Evolutionary conservation across 2,797 vertebrate genomes (phyloP), one percentile per base, ranked within the genome.

Genomic region (Eospalax fontanierii): DNA sequence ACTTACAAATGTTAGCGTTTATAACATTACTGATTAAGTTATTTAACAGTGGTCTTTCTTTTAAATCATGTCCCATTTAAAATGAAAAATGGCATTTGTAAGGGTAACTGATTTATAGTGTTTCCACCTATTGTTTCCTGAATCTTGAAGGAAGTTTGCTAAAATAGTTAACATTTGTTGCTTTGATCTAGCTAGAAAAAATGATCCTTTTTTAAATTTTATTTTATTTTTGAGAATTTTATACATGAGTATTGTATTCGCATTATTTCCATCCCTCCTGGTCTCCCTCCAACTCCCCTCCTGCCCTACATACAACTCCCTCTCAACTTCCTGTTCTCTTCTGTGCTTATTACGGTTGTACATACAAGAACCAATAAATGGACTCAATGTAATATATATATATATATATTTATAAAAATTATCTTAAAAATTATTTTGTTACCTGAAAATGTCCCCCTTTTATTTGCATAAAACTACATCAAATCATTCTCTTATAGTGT

Each of bases 41-140:
- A 14, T 73, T 63, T 78, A 89, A 57, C 10, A 54, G 40, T 63
- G 50, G 4, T 35, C 19, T 54, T 79, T 57, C 18, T 66, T 93
- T 80, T 40, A 76, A 94, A 66, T 61, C 46, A 68, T 38, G 4
- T 50, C 33, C 22, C 61, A 0, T 80, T 38, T 24, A 74, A 40
- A 93, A 46, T 91, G 26, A 82, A 76, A 93, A 80, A 35, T 46
- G 24, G 68, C 85, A 89, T 86, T 86, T 18, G 18, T 66, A 85
- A 71, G 54, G 33, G 50, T 50, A 89, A 71, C 21, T 8, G 16
- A 21, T n/a, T 87, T 70, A 16, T 43, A 66, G 14, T 79, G 33
- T 4, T 59, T n/a, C 14, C 61, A 61, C 10, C 15, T 90, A 40
- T 57, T 50, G 46, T 81, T 91, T 85, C 79, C 21, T 90, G 38